Base-by-base conservation (phyloP, 2,797 vertebrate species). In the Nannoperca australis region DNA sequence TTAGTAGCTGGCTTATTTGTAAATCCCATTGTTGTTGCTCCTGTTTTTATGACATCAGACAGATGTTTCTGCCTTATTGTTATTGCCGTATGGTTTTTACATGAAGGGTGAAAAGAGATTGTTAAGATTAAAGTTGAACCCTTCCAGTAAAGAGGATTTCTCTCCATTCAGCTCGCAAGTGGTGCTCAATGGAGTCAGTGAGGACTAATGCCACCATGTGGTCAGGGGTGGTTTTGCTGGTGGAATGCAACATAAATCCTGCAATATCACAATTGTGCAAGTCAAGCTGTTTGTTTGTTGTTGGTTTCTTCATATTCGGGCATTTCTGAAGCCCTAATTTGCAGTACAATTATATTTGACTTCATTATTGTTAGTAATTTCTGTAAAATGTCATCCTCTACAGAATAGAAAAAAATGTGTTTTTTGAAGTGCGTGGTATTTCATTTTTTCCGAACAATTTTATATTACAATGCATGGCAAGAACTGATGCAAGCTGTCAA, bases 71-170 rank as follows among this genome's bases (percentile, higher is more conserved):
- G 47, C 12, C 55, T 59, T 56, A 73, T 81, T 85, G 66, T 84
- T 85, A 36, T 44, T 79, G 60, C 27, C 7, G 18, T 89, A 78
- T 81, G 60, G 7, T 71, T 87, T 82, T 80, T 38, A 59, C 32
- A 86, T 70, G 36, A 63, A 42, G 50, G 62, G 55, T 24, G 40
- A 56, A 81, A 77, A 82, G 58, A 85, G 73, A 87, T 82, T 76
- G 54, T 73, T 53, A 36, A 85, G 81, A 91, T 91, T 86, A 86
- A 82, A 86, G 70, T 79, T 83, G 42, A 86, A 85, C 50, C 64
- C 72, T 78, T 78, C 70, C 54, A 69, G 70, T 76, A 88, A 88
- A 91, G 88, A 91, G 81, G 88, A 91, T 92, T 91, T 87, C 58
- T 78, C 64, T 66, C 24, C 61, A 70, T 70, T 47, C 79, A 72